phyloP scores from a whole-genome alignment of 2,888 invertebrate genomes.

The Acleris sparsana region DNA sequence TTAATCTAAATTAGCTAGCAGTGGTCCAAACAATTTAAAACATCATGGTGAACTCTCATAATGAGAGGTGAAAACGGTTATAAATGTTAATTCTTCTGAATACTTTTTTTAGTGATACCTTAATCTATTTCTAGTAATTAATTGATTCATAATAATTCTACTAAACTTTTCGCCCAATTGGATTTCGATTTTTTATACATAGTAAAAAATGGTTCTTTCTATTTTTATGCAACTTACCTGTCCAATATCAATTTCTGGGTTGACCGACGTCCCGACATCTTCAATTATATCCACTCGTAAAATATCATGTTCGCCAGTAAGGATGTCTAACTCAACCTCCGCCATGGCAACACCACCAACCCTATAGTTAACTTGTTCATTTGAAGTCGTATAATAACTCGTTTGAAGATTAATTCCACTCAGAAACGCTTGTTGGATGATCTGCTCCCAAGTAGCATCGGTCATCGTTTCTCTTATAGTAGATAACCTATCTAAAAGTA shows the following conservation, averaged over 20 bases:
- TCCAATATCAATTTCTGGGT: constrained; percentile 83
- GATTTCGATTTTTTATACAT: too few relatives aligned
- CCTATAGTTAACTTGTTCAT: constrained; percentile 59
- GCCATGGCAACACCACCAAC: constrained; percentile 79
- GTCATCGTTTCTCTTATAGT: constrained; percentile 54
- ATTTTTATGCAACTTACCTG: constrained; percentile 54
- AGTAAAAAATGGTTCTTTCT: too few relatives aligned
- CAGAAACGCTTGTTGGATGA: constrained; percentile 45
- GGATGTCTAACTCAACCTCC: constrained; percentile 86
- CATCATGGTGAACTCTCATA: too few relatives aligned
- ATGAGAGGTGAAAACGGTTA: too few relatives aligned
- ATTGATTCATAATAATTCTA: too few relatives aligned
- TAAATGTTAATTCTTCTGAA: too few relatives aligned
- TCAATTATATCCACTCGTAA: constrained; percentile 82
- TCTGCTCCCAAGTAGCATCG: constrained; percentile 57
- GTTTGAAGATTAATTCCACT: constrained; percentile 50
- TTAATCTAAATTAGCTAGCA: too few relatives aligned
- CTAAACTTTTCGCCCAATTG: too few relatives aligned
- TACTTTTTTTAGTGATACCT: too few relatives aligned
- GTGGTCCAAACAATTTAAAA: too few relatives aligned
- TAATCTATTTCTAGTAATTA: too few relatives aligned
- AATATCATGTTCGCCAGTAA: constrained; percentile 84
- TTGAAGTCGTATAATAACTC: constrained; percentile 45
- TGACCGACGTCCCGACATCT: constrained; percentile 83
- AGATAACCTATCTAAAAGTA: constrained; percentile 59